A percentile compares a stretch with the other conserved stretches of the same genome.
phyloP scores from a whole-genome alignment of 2,113 vertebrate genomes.

The Hoplias malabaricus region DNA sequence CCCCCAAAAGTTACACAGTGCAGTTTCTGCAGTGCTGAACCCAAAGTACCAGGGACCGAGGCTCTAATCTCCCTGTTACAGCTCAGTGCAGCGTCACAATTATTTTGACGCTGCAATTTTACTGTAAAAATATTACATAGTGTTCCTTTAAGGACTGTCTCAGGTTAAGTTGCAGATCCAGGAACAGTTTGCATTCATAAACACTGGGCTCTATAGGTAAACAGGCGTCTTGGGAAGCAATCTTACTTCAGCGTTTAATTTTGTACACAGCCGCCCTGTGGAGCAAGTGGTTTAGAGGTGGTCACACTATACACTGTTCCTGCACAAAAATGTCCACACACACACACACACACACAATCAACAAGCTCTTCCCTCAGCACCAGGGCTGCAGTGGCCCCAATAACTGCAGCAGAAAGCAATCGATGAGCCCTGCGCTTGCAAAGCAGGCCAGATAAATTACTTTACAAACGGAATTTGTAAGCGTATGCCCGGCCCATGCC shows the following conservation, averaged over 20 bases:
- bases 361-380: constrained; percentile 15
- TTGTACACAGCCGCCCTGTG: not conserved
- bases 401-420: constrained; percentile 57
- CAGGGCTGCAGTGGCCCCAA: constrained; percentile 43
- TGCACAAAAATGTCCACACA: not conserved
- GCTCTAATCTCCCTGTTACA: too few relatives aligned
- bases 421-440: constrained; percentile 48
- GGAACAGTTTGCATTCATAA: too few relatives aligned
- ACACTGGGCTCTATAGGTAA: too few relatives aligned
- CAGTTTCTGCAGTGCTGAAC: too few relatives aligned
- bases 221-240: not conserved
- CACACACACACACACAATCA: constrained; percentile 26
- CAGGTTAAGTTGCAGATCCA: too few relatives aligned
- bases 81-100: too few relatives aligned
- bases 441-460: constrained; percentile 57
- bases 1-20: too few relatives aligned
- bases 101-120: too few relatives aligned
- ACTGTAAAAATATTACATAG: too few relatives aligned
- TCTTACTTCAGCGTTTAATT: not conserved
- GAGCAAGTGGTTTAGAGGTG: not conserved
- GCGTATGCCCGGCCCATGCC: constrained; percentile 4
- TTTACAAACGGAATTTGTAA: constrained; percentile 54
- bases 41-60: too few relatives aligned
- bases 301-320: not conserved
- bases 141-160: too few relatives aligned